These are phyloP conservation scores for Cenopis cana DNA, from an alignment of 2,888 invertebrate genomes.

Conservation along the genomic window DNA sequence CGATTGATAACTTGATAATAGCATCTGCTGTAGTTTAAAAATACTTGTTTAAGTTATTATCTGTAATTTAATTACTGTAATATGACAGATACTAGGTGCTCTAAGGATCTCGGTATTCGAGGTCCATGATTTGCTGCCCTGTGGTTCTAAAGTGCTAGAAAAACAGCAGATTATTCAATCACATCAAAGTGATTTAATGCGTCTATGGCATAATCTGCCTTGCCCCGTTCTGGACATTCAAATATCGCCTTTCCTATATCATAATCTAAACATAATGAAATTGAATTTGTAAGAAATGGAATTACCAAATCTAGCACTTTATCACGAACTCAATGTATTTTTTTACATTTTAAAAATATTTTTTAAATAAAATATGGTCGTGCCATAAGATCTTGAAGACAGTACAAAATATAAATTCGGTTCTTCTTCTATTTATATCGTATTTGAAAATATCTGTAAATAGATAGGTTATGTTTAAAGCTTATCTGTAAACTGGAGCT, in stretches of 20 bases:
- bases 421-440: constrained; percentile 50
- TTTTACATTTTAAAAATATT: not conserved
- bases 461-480: constrained; percentile 60
- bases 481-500: constrained; percentile 16
- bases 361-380: constrained; percentile 47
- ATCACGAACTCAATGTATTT: constrained; percentile 22
- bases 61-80: not conserved
- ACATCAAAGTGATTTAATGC: not conserved
- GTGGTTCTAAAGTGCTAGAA: constrained; percentile 20
- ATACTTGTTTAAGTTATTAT: constrained; percentile 15
- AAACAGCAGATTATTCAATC: not conserved
- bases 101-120: not conserved
- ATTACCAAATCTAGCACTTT: constrained; percentile 30
- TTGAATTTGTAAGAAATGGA: too few relatives aligned
- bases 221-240: too few relatives aligned
- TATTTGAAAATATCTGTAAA: constrained; percentile 58
- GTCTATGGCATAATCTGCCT: too few relatives aligned
- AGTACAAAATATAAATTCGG: constrained; percentile 44
- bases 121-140: not conserved
- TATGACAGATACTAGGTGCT: constrained; percentile 12
- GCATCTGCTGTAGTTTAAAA: constrained; percentile 13
- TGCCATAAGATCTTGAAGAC: constrained; percentile 65
- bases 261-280: too few relatives aligned
- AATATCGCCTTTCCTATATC: not conserved
- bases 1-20: not conserved